phyloP scores from a whole-genome alignment of 2,113 vertebrate genomes.

The Tylochromis polylepis region DNA sequence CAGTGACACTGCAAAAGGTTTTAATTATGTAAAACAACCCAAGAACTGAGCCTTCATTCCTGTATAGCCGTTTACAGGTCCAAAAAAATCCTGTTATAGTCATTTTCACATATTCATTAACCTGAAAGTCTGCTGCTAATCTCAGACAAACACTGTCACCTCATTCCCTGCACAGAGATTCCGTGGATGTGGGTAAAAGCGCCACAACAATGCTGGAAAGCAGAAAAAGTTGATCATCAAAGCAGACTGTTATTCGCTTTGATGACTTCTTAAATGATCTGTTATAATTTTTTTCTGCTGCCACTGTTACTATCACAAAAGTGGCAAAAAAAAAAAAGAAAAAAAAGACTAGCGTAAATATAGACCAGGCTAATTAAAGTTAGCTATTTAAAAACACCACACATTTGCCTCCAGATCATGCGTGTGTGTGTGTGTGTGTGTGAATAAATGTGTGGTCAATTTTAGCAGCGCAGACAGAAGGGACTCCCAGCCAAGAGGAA shows the following conservation, averaged over 20 bases:
- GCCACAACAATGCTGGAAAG: rapidly evolving
- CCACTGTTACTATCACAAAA: background rate
- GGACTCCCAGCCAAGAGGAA: slow-evolving; percentile 30
- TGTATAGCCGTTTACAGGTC: background rate
- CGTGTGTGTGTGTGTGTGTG: background rate
- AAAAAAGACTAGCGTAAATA: background rate
- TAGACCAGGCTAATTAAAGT: background rate
- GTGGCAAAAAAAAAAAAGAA: background rate
- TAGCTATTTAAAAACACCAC: background rate
- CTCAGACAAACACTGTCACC: too few relatives aligned
- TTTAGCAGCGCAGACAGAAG: slow-evolving; percentile 16
- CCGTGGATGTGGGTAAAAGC: background rate
- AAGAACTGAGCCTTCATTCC: background rate
- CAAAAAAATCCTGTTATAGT: background rate
- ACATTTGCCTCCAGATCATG: background rate
- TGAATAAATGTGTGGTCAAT: slow-evolving; percentile 19
- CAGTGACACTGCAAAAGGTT: background rate
- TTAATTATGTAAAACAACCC: background rate
- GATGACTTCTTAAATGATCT: background rate
- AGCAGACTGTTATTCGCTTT: too few relatives aligned
- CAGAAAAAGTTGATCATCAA: too few relatives aligned
- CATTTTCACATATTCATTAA: background rate
- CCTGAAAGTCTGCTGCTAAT: background rate
- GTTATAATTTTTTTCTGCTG: background rate
- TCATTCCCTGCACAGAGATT: background rate